These are phyloP conservation scores for Fabriciana adippe DNA, from an alignment of 2,888 invertebrate genomes.

Conservation along the genomic window DNA sequence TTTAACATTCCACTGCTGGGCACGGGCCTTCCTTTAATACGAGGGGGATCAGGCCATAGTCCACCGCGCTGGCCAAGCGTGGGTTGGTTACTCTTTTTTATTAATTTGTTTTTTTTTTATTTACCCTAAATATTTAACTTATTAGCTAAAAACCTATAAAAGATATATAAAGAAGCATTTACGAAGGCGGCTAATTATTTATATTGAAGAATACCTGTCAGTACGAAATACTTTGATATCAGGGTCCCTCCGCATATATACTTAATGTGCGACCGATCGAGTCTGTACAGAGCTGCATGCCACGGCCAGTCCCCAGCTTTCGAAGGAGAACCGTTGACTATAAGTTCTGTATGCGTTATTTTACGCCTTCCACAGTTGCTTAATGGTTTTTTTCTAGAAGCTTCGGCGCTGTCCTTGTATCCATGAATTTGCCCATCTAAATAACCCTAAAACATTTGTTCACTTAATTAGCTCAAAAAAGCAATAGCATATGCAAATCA, in stretches of 20 bases:
- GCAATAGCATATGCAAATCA: no score
- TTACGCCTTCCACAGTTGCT: constrained; percentile 53
- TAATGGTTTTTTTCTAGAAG: background rate
- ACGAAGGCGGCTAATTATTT: no score
- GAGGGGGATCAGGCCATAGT: no score
- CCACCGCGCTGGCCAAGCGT: no score
- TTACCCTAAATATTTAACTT: no score
- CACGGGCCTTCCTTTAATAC: no score
- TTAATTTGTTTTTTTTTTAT: no score
- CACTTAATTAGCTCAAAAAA: no score
- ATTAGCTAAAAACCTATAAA: background rate
- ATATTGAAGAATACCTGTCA: constrained; percentile 1
- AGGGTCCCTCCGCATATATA: constrained; percentile 48
- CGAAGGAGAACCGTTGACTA: constrained; percentile 55
- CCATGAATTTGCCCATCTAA: background rate
- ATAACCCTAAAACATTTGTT: constrained; percentile 2
- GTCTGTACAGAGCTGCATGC: constrained; percentile 59
- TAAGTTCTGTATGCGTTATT: constrained; percentile 53
- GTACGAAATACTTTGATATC: constrained; percentile 3
- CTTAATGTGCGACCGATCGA: constrained; percentile 44
- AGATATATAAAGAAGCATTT: background rate
- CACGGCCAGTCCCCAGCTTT: constrained; percentile 68
- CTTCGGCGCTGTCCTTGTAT: background rate
- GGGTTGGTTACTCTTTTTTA: no score
- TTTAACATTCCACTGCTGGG: no score